These are phyloP conservation scores for Ptilorrhoa leucosticta DNA, from an alignment of 2,113 vertebrate genomes.

Conservation along the genomic window DNA sequence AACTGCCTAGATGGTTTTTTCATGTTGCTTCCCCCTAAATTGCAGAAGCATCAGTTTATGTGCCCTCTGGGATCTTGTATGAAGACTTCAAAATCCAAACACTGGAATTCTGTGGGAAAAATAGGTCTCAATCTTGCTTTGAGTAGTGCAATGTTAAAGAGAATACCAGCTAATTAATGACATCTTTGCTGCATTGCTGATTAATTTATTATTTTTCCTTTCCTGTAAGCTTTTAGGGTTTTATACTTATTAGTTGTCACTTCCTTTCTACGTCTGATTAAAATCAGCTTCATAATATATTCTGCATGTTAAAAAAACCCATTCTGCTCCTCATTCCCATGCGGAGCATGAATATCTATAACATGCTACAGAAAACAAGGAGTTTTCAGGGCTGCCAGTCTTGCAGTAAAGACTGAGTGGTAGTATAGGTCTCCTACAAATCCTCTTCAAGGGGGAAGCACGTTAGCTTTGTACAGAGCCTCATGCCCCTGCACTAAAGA, in stretches of 20 bases:
- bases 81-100: not conserved
- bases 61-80: not conserved
- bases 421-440: slow-evolving; percentile 65
- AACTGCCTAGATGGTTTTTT: not conserved
- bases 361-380: slow-evolving; percentile 57
- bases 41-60: not conserved
- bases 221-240: not conserved
- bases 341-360: slow-evolving; percentile 5
- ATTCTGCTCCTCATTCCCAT: slow-evolving; percentile 19
- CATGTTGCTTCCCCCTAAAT: not conserved
- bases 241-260: not conserved
- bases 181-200: not conserved
- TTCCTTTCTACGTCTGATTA: not conserved
- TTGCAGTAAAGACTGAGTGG: slow-evolving; percentile 54
- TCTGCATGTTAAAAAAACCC: slow-evolving; percentile 28
- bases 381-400: slow-evolving; percentile 56
- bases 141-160: not conserved
- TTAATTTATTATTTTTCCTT: not conserved
- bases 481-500: not conserved
- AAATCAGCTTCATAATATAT: not conserved
- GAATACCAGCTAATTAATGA: not conserved
- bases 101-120: not conserved
- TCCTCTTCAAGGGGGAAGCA: not conserved
- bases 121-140: not conserved
- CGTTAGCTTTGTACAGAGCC: not conserved